Evolutionary conservation across 2,113 vertebrate genomes (phyloP).

Genomic region (Rhodinocichla rosea): DNA sequence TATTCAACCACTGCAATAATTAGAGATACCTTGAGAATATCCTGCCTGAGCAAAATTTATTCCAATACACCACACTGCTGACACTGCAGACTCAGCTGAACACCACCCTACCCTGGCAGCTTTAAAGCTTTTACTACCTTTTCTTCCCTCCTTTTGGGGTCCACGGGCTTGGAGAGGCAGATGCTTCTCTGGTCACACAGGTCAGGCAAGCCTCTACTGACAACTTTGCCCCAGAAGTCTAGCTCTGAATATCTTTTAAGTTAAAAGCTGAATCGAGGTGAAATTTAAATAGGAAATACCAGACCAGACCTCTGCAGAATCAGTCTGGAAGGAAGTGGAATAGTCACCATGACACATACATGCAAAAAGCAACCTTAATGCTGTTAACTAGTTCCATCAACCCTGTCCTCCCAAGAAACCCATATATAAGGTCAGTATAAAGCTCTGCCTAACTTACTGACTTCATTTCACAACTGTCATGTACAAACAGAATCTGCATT

Average conservation of each 20-base stretch:
- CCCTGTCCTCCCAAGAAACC: accelerated
- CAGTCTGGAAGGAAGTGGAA: not conserved
- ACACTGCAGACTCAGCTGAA: not conserved
- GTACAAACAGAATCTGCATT: not conserved
- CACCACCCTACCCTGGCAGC: not conserved
- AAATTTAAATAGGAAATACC: not conserved
- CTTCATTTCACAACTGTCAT: not conserved
- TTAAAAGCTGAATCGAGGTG: not conserved
- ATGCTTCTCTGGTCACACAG: not conserved
- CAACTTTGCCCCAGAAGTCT: not conserved
- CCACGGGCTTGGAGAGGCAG: not conserved
- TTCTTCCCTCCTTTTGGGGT: not conserved
- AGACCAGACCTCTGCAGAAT: not conserved
- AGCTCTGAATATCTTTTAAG: not conserved
- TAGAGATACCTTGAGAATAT: not conserved
- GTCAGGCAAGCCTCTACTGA: not conserved
- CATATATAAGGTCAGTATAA: not conserved
- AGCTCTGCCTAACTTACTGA: not conserved
- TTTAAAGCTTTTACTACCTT: not conserved
- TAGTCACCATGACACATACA: not conserved
- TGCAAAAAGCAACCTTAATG: not conserved
- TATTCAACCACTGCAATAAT: not conserved
- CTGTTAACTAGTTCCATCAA: not conserved
- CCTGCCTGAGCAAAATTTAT: not conserved
- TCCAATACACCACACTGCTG: not conserved